Evolutionary conservation across 2,113 vertebrate species (phyloP), one percentile per base, ranked within the genome.

Genomic region (Hepsetus odoe): DNA sequence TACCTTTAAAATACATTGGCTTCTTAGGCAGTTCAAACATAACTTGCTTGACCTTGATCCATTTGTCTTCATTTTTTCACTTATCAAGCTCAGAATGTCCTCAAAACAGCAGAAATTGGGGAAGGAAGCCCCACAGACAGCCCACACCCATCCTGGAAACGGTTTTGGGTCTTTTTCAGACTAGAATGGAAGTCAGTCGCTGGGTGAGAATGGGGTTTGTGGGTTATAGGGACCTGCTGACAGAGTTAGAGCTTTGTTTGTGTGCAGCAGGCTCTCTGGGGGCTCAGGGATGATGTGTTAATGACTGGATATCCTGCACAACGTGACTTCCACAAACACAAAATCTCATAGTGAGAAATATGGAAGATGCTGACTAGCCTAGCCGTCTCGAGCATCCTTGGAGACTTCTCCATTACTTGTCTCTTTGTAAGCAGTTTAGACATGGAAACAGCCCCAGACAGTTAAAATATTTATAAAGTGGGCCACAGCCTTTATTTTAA

Each of bases 201-300:
- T 32, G 4, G 72, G 59, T 72, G 26, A 40, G 22, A 44, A 18
- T 1, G 16, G 5, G 28, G 28, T 61, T 64, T 51, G 42, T 55
- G 65, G 38, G 42, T 33, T 18, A 18, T 62, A 0, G 20, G 18
- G 22, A 16, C n/a, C 22, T 2, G 77, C 59, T 84, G 84, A 82
- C 75, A 77, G 82, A 83, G 30, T 82, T 85, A 81, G 24, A 51
- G 76, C 24, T 73, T 42, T 83, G 82, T 79, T 79, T 72, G 77
- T 68, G 56, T 24, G 22, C n/a, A 13, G 32, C 10, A 3, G 35
- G 1, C n/a, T 11, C 56, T 44, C 46, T 44, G 38, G 73, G 62
- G 26, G 46, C 24, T 12, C 6, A 6, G 11, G 20, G 8, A 26
- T 38, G 70, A 66, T 72, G 28, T 79, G 46, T 44, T 28, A 44